Base-by-base conservation (phyloP, 2,113 vertebrate genomes). In the Aythya baeri region DNA sequence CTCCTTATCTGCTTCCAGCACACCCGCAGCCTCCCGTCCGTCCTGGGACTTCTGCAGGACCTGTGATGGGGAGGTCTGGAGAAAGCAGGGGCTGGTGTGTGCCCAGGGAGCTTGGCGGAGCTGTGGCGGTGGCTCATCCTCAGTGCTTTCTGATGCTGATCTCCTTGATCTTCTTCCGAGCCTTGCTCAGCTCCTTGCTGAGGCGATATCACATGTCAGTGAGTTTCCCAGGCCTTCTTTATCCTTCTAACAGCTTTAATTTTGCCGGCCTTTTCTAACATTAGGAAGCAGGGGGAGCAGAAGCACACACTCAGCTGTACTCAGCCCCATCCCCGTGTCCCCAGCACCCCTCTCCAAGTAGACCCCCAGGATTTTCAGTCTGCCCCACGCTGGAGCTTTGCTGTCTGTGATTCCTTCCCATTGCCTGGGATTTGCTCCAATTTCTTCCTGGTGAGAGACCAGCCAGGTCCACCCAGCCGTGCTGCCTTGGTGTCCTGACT, bases 1-100 rank as follows among this genome's bases (percentile, higher is more conserved):
- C 93, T 91, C 2, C 1, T 97, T 96, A 96, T 96, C 94, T 93
- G 90, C 90, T 83, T 66, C 86, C 88, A 92, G 83, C 93, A 92
- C 2, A 59, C 62, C 83, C 46, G 67, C 62, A 63, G 25, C 89
- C 76, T 44, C 16, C 0, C 67, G 65, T 3, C 58, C 32, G 74
- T 81, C 54, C 36, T 13, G 83, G 88, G 94, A 84, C 66, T 58
- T 44, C 89, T 91, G 41, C 36, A 43, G 49, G 25, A 14, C 25
- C 31, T 13, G 36, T 15, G 16, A 26, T 38, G 46, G 49, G 31
- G 38, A n/a, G 36, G 49, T 41, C 21, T 80, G 50, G 34, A 54
- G 61, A 7, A 54, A 41, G 9, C 26, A 31, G 29, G 38, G 54
- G 17, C 21, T 32, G 32, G 29, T 26, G 38, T 21, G 31, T n/a